Conservation (phyloP, 2,888 invertebrate genomes). For the Drosophila infuscata region DNA sequence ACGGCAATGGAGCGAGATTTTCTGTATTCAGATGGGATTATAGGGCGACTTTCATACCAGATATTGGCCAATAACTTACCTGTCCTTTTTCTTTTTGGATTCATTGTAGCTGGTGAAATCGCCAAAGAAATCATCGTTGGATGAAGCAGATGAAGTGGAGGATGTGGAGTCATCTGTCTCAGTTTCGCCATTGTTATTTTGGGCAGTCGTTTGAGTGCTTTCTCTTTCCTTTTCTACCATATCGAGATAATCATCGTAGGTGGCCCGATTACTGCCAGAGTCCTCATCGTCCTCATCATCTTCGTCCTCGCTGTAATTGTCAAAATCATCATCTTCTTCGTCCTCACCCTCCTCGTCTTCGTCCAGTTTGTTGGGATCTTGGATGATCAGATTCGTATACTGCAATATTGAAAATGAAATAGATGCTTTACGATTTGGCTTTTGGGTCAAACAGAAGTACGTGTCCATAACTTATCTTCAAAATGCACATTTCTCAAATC, state of each 20-base stretch:
- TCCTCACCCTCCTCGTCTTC: constrained; percentile 45
- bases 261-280: constrained; percentile 19
- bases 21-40: constrained; percentile 50
- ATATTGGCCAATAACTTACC: constrained; percentile 48
- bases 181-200: constrained; percentile 6
- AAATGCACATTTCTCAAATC: constrained; percentile 43
- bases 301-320: constrained; percentile 16
- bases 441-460: constrained; percentile 67
- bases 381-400: constrained; percentile 78
- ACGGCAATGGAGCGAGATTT: constrained; percentile 83
- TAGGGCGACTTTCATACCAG: not conserved
- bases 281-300: constrained; percentile 34
- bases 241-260: constrained; percentile 62
- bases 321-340: constrained; percentile 37
- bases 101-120: constrained; percentile 77
- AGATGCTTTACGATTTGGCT: not conserved
- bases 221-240: constrained; percentile 45
- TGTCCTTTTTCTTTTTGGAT: constrained; percentile 67
- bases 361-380: constrained; percentile 67
- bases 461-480: constrained; percentile 51
- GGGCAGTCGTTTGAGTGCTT: not conserved
- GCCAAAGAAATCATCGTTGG: constrained; percentile 76
- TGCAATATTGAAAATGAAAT: constrained; percentile 54
- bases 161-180: constrained; percentile 11
- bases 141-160: constrained; percentile 35